Conservation (phyloP, 2,797 vertebrate genomes). For the Alectoris magna region DNA sequence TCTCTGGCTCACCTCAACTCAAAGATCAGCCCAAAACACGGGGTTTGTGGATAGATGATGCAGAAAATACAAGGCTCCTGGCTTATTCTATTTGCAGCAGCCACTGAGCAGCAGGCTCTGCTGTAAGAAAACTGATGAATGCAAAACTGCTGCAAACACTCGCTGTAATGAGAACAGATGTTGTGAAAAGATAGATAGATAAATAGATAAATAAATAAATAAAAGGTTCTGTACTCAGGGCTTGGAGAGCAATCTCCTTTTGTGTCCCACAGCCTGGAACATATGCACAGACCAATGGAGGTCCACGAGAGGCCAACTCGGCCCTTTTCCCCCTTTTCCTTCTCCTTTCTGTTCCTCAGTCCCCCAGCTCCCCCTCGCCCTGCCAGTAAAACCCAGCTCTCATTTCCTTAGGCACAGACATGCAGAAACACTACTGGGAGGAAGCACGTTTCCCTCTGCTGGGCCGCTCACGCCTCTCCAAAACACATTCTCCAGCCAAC, state of each 20-base stretch:
- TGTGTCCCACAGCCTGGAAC: not conserved
- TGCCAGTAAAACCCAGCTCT: not conserved
- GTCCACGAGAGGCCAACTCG: not conserved
- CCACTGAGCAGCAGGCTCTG: not conserved
- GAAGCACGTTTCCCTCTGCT: not conserved
- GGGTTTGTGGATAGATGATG: not conserved
- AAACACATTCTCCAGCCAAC: not conserved
- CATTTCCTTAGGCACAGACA: not conserved
- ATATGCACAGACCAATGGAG: not conserved
- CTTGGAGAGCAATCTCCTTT: not conserved
- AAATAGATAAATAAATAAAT: rapidly evolving
- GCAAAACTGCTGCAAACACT: not conserved
- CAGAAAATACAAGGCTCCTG: not conserved
- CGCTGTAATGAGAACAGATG: not conserved
- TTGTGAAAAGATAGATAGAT: not conserved
- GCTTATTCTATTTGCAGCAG: not conserved
- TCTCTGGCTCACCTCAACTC: not conserved
- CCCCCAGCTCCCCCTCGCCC: not conserved
- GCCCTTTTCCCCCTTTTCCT: not conserved
- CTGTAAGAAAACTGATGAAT: not conserved
- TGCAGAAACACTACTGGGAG: not conserved
- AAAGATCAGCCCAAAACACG: not conserved
- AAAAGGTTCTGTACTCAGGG: not conserved
- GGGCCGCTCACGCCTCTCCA: not conserved
- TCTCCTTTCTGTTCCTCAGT: not conserved